These are phyloP conservation scores for Muricea muricata DNA, from an alignment of 92 coral and sea anemone species.

Conservation along the genomic window DNA sequence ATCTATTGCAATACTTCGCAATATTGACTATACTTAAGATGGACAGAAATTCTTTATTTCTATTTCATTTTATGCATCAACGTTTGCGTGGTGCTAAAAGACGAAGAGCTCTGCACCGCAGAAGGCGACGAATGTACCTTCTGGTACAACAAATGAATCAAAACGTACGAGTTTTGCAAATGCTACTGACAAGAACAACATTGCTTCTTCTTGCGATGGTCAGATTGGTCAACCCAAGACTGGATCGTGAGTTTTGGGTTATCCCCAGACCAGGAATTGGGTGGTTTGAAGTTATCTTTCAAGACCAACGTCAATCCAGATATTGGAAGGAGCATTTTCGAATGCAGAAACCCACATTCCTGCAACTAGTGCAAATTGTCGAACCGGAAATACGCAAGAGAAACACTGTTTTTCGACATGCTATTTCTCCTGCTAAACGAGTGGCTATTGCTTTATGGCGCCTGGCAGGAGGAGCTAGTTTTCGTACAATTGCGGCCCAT, in stretches of 20 bases:
- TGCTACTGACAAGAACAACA: not conserved
- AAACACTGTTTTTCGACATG: no score
- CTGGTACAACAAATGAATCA: not conserved
- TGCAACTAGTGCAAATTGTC: constrained; percentile 60
- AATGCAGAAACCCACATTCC: constrained; percentile 65
- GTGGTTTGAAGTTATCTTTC: constrained; percentile 62
- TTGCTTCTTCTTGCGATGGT: not conserved
- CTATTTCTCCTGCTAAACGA: constrained; percentile 48
- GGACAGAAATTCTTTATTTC: no score
- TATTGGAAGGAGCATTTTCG: constrained; percentile 77
- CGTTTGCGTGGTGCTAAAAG: no score
- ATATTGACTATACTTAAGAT: no score
- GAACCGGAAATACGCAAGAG: constrained; percentile 49
- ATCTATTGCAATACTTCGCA: no score
- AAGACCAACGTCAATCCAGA: constrained; percentile 58
- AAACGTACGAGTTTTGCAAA: not conserved
- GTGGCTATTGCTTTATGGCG: constrained; percentile 79
- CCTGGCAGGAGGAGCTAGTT: constrained; percentile 60
- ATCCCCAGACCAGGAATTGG: constrained; percentile 58
- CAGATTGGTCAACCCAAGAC: not conserved
- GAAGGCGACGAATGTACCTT: no score
- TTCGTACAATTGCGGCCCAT: constrained; percentile 31
- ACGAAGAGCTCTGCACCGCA: no score
- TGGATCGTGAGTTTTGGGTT: constrained; percentile 41
- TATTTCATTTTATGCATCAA: no score